A percentile compares a stretch with the other conserved stretches of the same genome.
Evolutionary conservation across 2,797 vertebrate genomes (phyloP).

Genomic region (Typhlichthys subterraneus): DNA sequence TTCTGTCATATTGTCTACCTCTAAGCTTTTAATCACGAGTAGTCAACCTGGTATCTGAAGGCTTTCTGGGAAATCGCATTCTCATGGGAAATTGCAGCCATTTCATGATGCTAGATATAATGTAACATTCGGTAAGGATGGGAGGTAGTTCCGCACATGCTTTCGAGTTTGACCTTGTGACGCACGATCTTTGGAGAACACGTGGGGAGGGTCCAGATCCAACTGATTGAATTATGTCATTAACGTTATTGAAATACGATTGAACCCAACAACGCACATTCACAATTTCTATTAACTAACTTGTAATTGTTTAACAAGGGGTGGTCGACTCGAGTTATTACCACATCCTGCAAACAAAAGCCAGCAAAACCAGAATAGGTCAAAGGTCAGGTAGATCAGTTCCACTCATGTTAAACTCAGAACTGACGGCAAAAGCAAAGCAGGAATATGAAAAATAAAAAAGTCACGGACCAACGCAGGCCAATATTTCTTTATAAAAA

Average conservation of each 20-base stretch:
- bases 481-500: no score
- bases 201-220: constrained; percentile 54
- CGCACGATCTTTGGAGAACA: constrained; percentile 64
- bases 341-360: not conserved
- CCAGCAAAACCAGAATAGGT: no score
- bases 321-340: not conserved
- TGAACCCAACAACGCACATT: no score
- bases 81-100: no score
- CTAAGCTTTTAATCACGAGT: not conserved
- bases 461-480: no score
- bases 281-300: not conserved
- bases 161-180: constrained; percentile 80
- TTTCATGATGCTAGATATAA: not conserved
- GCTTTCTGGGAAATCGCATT: no score
- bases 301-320: not conserved
- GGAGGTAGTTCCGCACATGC: constrained; percentile 50
- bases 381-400: no score
- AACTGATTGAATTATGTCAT: not conserved
- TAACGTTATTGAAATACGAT: not conserved
- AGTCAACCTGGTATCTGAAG: not conserved
- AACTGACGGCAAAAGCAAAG: no score
- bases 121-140: constrained; percentile 16
- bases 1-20: not conserved
- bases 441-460: no score
- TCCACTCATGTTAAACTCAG: no score